Evolutionary conservation across 2,888 invertebrate genomes (phyloP).

Genomic region (Idaea dimidiata): DNA sequence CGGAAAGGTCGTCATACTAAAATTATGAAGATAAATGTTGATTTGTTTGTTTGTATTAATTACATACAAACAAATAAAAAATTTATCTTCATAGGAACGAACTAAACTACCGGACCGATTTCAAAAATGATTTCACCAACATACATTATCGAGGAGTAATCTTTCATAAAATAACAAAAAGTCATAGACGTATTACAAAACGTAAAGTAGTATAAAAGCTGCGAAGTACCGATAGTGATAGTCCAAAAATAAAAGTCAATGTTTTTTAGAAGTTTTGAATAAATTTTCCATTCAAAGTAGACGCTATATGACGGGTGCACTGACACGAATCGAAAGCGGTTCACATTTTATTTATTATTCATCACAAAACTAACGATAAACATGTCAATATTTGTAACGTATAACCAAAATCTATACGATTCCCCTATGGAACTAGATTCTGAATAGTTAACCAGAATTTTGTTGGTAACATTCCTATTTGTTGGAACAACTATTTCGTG

Average conservation of each 20-base stretch:
- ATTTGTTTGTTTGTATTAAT: too few species aligned
- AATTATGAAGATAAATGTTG: too few species aligned
- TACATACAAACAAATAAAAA: too few species aligned
- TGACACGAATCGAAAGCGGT: constrained; percentile 19
- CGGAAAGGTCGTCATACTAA: too few species aligned
- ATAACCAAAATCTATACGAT: constrained; percentile 18
- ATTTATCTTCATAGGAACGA: too few species aligned
- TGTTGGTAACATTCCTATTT: background rate
- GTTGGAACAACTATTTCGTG: background rate
- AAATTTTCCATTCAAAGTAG: constrained; percentile 5
- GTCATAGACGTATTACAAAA: too few species aligned
- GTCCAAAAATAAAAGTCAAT: constrained; percentile 11
- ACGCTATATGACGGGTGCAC: constrained; percentile 12
- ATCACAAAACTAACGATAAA: constrained; percentile 19
- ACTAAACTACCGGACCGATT: too few species aligned
- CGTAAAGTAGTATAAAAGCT: too few species aligned
- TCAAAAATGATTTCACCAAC: too few species aligned
- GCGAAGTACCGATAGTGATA: background rate
- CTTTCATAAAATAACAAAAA: too few species aligned
- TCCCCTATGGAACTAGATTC: background rate
- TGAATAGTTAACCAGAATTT: background rate
- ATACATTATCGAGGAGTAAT: too few species aligned
- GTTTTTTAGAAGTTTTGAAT: constrained; percentile 13
- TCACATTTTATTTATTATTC: constrained; percentile 22
- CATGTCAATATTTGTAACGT: constrained; percentile 14